Evolutionary conservation across 1,140 invertebrate species (phyloP), one percentile per base, ranked within the genome.

Genomic region (Uloborus diversus): DNA sequence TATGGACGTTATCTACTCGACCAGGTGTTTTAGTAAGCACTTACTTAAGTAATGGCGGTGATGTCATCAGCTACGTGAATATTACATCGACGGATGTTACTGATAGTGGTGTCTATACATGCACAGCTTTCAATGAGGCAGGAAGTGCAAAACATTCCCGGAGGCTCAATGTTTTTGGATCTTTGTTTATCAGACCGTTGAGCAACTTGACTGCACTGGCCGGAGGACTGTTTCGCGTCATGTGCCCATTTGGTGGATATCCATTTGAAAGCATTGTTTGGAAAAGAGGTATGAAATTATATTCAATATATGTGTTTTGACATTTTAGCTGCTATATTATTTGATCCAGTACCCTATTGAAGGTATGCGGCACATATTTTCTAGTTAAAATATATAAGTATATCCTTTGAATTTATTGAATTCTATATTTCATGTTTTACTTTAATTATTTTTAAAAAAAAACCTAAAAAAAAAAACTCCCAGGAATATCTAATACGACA

Each of bases 61-160:
- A 93, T 53, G 93, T 95, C 84, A 91, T 95, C 83, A 94, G 93
- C 86, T 93, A 94, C 86, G 89, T 96, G 79, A 96, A 96, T 88
- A 93, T 96, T 82, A 92, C 93, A 23, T 93, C 92, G 30, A 94
- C 96, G 59, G 93, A 94, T 84, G 95, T 95, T 13, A 66, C 76
- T 35, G 85, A 86, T 75, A 86, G 87, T 25, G 88, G 88, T 17
- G 84, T 85, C 76, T 88, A 87, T 76, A 80, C 80, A 23, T 88
- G 88, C 79, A 82, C 81, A 14, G 86, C 86, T 2, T 83, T 66
- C 9, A 88, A 87, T 82, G 83, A 84, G 25, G 85, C 86, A 17
- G 88, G 88, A 13, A 59, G 66, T 89, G 91, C 83, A 3, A 78
- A 78, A 11, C 84, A 87, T 75, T 81, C 81, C 7, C 82, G 81